Conservation (phyloP, 2,113 vertebrate genomes). For the Brachyhypopomus gauderio region DNA sequence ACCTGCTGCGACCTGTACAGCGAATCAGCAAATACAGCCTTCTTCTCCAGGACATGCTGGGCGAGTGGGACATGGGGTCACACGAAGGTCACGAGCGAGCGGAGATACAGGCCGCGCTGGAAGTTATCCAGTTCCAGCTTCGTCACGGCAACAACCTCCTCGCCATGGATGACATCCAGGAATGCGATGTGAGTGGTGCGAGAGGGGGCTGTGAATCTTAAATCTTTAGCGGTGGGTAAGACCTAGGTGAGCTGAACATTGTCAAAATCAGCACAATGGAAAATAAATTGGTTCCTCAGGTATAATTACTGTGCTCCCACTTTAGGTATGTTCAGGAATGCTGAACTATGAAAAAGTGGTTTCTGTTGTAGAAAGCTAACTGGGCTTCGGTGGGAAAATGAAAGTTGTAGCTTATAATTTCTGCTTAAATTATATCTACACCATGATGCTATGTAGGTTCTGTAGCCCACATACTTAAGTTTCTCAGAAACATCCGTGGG, state of each 20-base stretch:
- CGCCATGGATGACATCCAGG: conserved; percentile 77
- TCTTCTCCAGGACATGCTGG: conserved; percentile 75
- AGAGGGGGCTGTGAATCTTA: neutral
- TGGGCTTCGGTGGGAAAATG: neutral
- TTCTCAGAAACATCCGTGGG: neutral
- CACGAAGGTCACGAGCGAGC: conserved; percentile 59
- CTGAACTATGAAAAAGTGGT: neutral
- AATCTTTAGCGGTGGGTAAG: neutral
- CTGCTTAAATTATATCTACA: neutral
- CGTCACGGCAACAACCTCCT: conserved; percentile 77
- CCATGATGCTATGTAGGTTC: neutral
- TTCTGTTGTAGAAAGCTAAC: neutral
- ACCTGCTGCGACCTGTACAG: conserved; percentile 78
- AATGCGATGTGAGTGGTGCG: conserved; percentile 73
- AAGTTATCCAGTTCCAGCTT: conserved; percentile 76
- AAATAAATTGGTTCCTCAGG: neutral
- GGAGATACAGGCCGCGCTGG: conserved; percentile 71
- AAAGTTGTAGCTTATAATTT: neutral
- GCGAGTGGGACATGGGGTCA: conserved; percentile 58
- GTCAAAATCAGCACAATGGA: too few relatives aligned
- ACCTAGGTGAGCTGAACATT: too few relatives aligned
- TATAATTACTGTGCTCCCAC: neutral
- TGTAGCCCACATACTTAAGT: neutral
- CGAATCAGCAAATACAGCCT: conserved; percentile 80
- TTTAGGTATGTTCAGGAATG: neutral